A percentile compares a stretch with the other conserved stretches of the same genome.
Conservation (phyloP, 2,797 vertebrate species). For the Tiaroga cobitis region DNA sequence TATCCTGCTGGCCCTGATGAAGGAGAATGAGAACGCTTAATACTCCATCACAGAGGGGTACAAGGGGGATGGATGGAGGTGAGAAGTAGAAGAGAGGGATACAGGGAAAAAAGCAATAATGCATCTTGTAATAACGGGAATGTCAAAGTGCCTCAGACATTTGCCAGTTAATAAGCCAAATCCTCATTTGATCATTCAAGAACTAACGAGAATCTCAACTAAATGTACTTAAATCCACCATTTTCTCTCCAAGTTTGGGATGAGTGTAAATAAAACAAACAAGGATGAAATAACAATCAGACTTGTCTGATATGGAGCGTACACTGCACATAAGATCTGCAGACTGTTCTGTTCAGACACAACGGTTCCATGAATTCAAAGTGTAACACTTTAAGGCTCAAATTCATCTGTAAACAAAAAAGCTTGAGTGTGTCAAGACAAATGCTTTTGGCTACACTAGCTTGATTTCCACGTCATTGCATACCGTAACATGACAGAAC, state of each 20-base stretch:
- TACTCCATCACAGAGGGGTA: conserved; percentile 54
- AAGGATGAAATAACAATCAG: neutral
- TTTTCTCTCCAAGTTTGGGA: neutral
- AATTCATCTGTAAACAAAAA: conserved; percentile 32
- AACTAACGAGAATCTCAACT: neutral
- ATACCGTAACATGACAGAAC: neutral
- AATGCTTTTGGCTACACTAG: conserved; percentile 10
- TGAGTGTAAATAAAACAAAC: neutral
- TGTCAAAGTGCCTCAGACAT: neutral
- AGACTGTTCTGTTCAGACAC: neutral
- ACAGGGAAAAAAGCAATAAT: neutral
- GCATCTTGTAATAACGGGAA: neutral
- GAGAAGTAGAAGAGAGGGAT: conserved; percentile 47
- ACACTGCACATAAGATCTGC: conserved; percentile 1
- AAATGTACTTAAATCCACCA: neutral
- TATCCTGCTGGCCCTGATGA: conserved; percentile 66
- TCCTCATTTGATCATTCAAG: neutral
- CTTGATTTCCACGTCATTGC: conserved; percentile 6
- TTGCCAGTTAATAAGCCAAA: neutral
- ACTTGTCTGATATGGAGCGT: neutral
- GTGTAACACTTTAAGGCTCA: conserved; percentile 10
- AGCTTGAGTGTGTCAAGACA: conserved; percentile 1
- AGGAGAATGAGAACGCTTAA: conserved; percentile 77
- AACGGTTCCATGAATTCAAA: conserved; percentile 32
- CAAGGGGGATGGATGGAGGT: conserved; percentile 53